Evolutionary conservation across 2,113 vertebrate genomes (phyloP).

Genomic region (Hippocampus mohnikei): DNA sequence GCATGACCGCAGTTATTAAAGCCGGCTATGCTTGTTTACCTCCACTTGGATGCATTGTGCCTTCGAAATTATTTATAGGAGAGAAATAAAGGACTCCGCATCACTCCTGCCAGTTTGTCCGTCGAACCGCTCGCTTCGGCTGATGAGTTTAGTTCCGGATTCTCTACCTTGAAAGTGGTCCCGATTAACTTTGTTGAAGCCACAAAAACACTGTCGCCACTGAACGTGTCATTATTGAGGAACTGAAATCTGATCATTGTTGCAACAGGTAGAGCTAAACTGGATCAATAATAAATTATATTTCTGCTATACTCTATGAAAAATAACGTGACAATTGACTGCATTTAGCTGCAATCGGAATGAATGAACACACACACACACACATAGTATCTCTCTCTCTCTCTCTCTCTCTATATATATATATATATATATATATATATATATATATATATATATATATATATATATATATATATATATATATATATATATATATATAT

Average conservation of each 20-base stretch:
- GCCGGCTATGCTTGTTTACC: conserved; percentile 55
- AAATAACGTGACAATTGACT: too few species aligned
- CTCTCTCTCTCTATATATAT: too few species aligned
- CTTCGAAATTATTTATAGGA: conserved; percentile 63
- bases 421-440: too few species aligned
- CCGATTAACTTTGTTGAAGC: conserved; percentile 27
- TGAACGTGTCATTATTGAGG: neutral
- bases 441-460: too few species aligned
- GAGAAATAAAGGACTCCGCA: conserved; percentile 54
- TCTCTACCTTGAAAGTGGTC: conserved; percentile 22
- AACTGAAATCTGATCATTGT: neutral
- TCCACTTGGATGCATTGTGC: conserved; percentile 43
- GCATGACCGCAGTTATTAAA: conserved; percentile 64
- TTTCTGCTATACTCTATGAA: too few species aligned
- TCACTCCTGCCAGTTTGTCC: conserved; percentile 29
- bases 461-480: too few species aligned
- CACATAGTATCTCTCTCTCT: too few species aligned
- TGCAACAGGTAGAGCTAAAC: neutral
- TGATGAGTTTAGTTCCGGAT: conserved; percentile 32
- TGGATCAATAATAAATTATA: too few species aligned
- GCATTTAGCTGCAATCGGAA: too few species aligned
- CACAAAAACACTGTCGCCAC: neutral
- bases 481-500: too few species aligned
- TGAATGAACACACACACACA: too few species aligned
- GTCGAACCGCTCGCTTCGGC: conserved; percentile 18